Conservation (phyloP, 2,113 vertebrate species). For the Rattus norvegicus region GRCr8 NC_086038.1:36423001-36423500, state of each 20-base stretch:
- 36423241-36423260: not conserved
- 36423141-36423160: not conserved
- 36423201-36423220: fast-evolving
- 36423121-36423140: not conserved
- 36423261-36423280: not conserved
- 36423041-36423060: not conserved
- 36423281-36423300: not conserved
- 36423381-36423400: not conserved
- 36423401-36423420: not conserved
- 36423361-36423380: not conserved
- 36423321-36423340: not conserved
- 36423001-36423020: not conserved
- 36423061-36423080: not conserved
- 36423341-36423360: not conserved
- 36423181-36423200: not conserved
- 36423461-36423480: not conserved
- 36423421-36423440: not conserved
- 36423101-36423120: not conserved
- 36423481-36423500: not conserved
- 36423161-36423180: not conserved
- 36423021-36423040: not conserved
- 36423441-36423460: not conserved
- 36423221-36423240: not conserved
- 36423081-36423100: not conserved
- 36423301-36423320: not conserved